These are phyloP conservation scores for Misgurnus mizolepis DNA, from an alignment of 2,113 vertebrate genomes.

Conservation along the genomic window DNA sequence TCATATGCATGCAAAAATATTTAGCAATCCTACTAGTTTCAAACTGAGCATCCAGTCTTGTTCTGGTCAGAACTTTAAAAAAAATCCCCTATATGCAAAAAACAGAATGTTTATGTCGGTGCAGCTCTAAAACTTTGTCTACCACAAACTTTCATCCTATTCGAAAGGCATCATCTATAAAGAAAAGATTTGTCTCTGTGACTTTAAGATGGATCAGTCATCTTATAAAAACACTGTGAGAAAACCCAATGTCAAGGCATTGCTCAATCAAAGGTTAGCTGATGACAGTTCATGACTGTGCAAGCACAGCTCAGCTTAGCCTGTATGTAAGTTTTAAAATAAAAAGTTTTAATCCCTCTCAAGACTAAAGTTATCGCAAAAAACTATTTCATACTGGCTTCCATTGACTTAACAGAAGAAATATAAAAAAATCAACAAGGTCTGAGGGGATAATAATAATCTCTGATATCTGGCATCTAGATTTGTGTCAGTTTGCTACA, in stretches of 20 bases:
- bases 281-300: constrained; percentile 34
- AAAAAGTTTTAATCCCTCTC: constrained; percentile 49
- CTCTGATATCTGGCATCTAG: constrained; percentile 22
- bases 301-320: constrained; percentile 42
- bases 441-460: constrained; percentile 42
- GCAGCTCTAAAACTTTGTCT: background rate
- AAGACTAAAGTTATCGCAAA: background rate
- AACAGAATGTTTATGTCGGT: background rate
- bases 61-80: background rate
- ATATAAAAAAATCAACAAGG: constrained; percentile 32
- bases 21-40: background rate
- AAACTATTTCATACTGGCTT: constrained; percentile 34
- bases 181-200: background rate
- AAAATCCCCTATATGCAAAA: background rate
- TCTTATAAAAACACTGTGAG: background rate
- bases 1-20: background rate
- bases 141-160: background rate
- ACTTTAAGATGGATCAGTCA: background rate
- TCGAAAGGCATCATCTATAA: background rate
- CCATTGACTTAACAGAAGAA: constrained; percentile 26
- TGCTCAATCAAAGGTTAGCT: constrained; percentile 23
- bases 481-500: background rate
- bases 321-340: constrained; percentile 38
- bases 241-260: background rate
- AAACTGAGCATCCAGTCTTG: background rate